Evolutionary conservation across 2,888 invertebrate species (phyloP), one percentile per base, ranked within the genome.

Genomic region (Anthophora plumipes): DNA sequence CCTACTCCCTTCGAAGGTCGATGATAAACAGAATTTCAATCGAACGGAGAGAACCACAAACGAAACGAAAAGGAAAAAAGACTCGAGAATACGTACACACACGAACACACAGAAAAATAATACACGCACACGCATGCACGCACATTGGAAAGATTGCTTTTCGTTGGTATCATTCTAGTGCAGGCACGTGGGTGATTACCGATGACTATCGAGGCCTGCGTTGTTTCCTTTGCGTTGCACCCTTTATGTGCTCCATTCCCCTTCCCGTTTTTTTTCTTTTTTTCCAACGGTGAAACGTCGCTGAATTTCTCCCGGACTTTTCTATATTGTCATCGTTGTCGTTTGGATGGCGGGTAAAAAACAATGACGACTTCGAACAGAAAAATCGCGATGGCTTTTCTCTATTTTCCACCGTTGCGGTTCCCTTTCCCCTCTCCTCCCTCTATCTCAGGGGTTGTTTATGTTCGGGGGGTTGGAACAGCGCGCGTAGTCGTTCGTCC

Each of bases 141-240:
- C 12, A 20, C 8, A 9, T 48, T 54, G 43, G 31, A 52, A 22
- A 52, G 59, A 69, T 70, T 66, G 78, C 60, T 60, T 79, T 70
- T 50, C 54, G 80, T 46, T 59, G 39, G 57, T 46, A 54, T 54
- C 57, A 46, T 57, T 22, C 14, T 41, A 71, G 9, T 22, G 39
- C 17, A 64, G 69, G n/a, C 63, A 61, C 63, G 41, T 43, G 71
- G 57, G 25, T 76, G 54, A 70, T 70, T 68, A 82, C 68, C 83
- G 66, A 79, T 79, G 80, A 79, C 80, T 79, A 66, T 70, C 80
- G 80, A 52, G 79, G 79, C 63, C 60, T 52, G 20, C 46, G 76
- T 77, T 43, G 64, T 78, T 70, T 79, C 66, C 69, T 70, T 67
- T 66, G 60, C 60, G 12, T 64, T 64, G 52, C 69, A 48, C 66